Base-by-base conservation (phyloP, 2,888 invertebrate genomes). In the Chloroclysta siterata region DNA sequence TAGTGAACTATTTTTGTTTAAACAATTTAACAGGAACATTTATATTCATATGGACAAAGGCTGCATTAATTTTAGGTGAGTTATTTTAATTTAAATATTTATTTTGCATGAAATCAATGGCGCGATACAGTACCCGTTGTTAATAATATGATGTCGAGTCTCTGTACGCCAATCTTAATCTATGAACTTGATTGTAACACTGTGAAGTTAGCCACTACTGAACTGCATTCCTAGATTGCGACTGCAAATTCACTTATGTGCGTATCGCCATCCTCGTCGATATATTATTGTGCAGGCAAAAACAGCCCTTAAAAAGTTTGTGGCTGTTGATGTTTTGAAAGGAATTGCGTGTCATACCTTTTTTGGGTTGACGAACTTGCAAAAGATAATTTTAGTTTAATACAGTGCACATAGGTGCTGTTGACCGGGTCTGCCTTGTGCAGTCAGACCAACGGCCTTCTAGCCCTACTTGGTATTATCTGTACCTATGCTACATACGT, bases 161-260 rank as follows among this genome's bases (percentile, higher is more conserved):
- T 80, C 79, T 79, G 83, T 81, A 85, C 80, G 89, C 86, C 89
- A 89, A 87, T 91, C 88, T 83, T 89, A 90, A 90, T 92, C 91
- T 91, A 89, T 92, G 92, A 92, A 91, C 91, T 92, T 91, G 91
- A 89, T 90, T 89, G 86, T 76, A 84, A 71, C 77, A 74, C 59
- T 58, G 74, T 78, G 92, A 93, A 90, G 87, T 84, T 82, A 65
- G 80, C 72, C 28, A 72, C 85, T 73, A 74, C 77, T 80, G 74
- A 73, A 77, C 72, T 86, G 89, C 91, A 90, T 87, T 89, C 87
- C 87, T 83, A 83, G 81, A 75, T 78, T 83, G 88, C 81, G 84
- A 74, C 73, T 85, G 81, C 86, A 88, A 85, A 77, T 76, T 72
- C 81, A 77, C 86, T 73, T 78, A 83, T 82, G 84, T 86, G 77